Evolutionary conservation across 1,140 invertebrate species (phyloP), one percentile per base, ranked within the genome.

Genomic region (Hycleus cichorii): DNA sequence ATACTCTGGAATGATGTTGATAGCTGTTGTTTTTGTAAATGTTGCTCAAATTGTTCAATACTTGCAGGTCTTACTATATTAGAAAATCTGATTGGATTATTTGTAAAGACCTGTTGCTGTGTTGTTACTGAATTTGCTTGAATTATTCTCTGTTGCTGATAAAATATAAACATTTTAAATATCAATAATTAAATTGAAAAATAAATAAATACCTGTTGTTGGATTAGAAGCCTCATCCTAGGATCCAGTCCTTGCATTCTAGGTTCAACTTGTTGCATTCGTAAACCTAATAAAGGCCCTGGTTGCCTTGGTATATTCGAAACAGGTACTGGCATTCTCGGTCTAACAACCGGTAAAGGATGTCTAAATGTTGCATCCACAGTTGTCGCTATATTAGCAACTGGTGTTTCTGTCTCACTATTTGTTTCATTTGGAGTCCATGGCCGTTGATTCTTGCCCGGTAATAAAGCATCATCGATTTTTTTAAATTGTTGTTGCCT

Each of bases 321-420:
- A n/a, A 59, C n/a, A 32, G 67, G n/a, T 18, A 63, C 38, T 2
- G 67, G 63, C 10, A 62, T 49, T 54, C 80, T 68, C 3, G 78
- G 76, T 59, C 81, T 71, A 1, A 73, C 72, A 7, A 79, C 75
- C 3, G 81, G 81, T 45, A 83, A 65, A 5, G 81, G 81, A 67
- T 82, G 80, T 47, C 81, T 74, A 57, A 82, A 81, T 7, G 81
- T 82, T 9, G 74, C 76, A 57, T 80, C 78, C 4, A 60, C 51
- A 58, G 58, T 48, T 44, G 62, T 60, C 60, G 61, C 45, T 50
- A 64, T 56, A 18, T 18, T 18, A 12, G 62, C n/a, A 43, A 60
- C 49, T 52, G 64, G 40, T 49, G 57, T 52, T 46, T 67, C 59
- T 10, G 51, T 39, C 4, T 63, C 61, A 54, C 65, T 59, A 61